Evolutionary conservation across 2,113 vertebrate species (phyloP), one percentile per base, ranked within the genome.

Genomic region (Myanophis thanlyinensis): DNA sequence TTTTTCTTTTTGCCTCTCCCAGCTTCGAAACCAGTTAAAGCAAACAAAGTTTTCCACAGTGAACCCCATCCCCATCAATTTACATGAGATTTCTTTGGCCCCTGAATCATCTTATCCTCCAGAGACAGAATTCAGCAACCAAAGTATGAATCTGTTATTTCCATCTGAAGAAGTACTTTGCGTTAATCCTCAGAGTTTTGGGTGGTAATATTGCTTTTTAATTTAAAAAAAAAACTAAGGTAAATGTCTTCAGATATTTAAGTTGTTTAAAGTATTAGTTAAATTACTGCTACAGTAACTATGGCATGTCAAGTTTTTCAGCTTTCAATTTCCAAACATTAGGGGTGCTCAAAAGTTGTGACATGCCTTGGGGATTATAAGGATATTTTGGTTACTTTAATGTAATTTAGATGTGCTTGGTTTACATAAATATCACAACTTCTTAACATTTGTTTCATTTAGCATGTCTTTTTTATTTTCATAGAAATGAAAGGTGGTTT

Each of bases 1-100:
- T 89, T 27, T 90, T 53, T 56, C 8, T 93, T 95, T 51, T 90
- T 88, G 95, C 87, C 93, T 92, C 94, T 48, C 93, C 12, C 89
- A 99, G 98, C 96, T 97, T 47, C 90, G 92, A 90, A 97, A 88
- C 73, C 97, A 97, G 92, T 96, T 97, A 88, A 98, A 97, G 85
- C 96, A 97, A 89, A 93, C 96, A 67, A 97, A 93, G 94, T 95
- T 95, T 90, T 96, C 96, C 56, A 59, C 73, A 0, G 98, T 97
- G 96, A 96, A 93, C 18, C 90, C 97, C 0, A 88, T 93, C 20
- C 90, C 97, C 0, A 88, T 92, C 62, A 92, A 46, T 67, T 93
- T 95, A 47, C 97, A 97, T 93, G 98, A 98, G 44, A 93, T 94
- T 0, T 52, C 96, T 0, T 92, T 96, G 85, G 94, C 94, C 23